These are phyloP conservation scores for Sphaerophoria rueppellii DNA, from an alignment of 2,888 invertebrate species.

Conservation along the genomic window DNA sequence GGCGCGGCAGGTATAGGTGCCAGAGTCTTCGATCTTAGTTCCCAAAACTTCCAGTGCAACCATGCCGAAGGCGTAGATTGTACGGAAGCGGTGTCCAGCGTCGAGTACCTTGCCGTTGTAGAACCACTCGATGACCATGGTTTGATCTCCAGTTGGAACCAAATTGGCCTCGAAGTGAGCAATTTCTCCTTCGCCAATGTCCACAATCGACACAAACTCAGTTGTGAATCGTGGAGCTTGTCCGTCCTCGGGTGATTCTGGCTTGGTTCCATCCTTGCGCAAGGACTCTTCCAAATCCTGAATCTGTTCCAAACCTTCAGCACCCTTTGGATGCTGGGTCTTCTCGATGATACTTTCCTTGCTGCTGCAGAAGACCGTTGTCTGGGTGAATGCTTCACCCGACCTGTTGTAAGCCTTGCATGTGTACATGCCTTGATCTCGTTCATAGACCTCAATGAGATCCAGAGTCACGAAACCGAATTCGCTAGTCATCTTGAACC, in stretches of 20 bases:
- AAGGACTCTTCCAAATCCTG: slow-evolving; percentile 95
- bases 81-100: slow-evolving; percentile 94
- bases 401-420: slow-evolving; percentile 94
- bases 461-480: slow-evolving; percentile 98
- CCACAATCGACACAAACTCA: slow-evolving; percentile 91
- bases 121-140: slow-evolving; percentile 98
- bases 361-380: slow-evolving; percentile 92
- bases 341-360: slow-evolving; percentile 92
- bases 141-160: slow-evolving; percentile 96
- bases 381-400: slow-evolving; percentile 96
- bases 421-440: slow-evolving; percentile 96
- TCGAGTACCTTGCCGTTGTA: slow-evolving; percentile 94
- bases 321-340: slow-evolving; percentile 97
- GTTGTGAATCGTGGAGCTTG: slow-evolving; percentile 94
- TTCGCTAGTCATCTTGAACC: slow-evolving; percentile 96
- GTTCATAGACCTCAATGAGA: slow-evolving; percentile 94
- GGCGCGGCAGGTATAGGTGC: slow-evolving; percentile 93
- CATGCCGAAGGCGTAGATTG: slow-evolving; percentile 98
- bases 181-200: slow-evolving; percentile 96
- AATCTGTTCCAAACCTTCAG: slow-evolving; percentile 94
- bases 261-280: slow-evolving; percentile 87
- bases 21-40: slow-evolving; percentile 95
- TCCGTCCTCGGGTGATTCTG: slow-evolving; percentile 89
- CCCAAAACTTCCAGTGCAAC: slow-evolving; percentile 98
- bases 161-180: slow-evolving; percentile 99